A percentile compares a stretch with the other conserved stretches of the same genome.
phyloP scores from a whole-genome alignment of 1,140 invertebrate genomes.

The Tetramorium parvispinum region DNA sequence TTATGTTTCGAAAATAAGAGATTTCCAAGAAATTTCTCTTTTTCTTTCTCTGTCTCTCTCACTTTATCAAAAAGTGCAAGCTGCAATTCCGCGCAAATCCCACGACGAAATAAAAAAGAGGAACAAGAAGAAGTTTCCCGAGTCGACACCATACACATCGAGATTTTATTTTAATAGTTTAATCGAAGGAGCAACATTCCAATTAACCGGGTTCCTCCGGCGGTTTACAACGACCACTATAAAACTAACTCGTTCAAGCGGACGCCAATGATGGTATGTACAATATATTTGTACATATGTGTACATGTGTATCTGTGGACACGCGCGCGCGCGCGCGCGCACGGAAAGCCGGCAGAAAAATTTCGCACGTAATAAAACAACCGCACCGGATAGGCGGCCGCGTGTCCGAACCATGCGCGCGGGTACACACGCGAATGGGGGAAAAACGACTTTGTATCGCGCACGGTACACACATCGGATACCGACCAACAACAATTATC shows the following conservation, averaged over 20 bases:
- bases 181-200: conserved; percentile 80
- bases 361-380: conserved; percentile 83
- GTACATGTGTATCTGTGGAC: not conserved
- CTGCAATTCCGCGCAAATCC: not conserved
- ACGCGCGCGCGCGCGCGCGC: not conserved
- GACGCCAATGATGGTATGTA: conserved; percentile 23
- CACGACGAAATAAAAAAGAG: not conserved
- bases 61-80: not conserved
- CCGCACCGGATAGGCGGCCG: conserved; percentile 35
- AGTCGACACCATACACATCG: conserved; percentile 41
- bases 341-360: conserved; percentile 72
- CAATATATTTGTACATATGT: not conserved
- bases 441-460: conserved; percentile 79
- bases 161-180: conserved; percentile 78
- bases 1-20: not conserved
- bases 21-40: not conserved
- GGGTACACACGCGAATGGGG: conserved; percentile 43
- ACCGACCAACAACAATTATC: conserved; percentile 82
- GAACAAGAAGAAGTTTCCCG: conserved; percentile 44
- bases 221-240: conserved; percentile 60
- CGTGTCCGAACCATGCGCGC: conserved; percentile 39
- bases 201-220: conserved; percentile 76
- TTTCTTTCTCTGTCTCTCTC: not conserved
- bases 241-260: conserved; percentile 76
- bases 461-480: conserved; percentile 56